These are phyloP conservation scores for Formicarius rufipectus DNA, from an alignment of 2,113 vertebrate species.

Conservation along the genomic window DNA sequence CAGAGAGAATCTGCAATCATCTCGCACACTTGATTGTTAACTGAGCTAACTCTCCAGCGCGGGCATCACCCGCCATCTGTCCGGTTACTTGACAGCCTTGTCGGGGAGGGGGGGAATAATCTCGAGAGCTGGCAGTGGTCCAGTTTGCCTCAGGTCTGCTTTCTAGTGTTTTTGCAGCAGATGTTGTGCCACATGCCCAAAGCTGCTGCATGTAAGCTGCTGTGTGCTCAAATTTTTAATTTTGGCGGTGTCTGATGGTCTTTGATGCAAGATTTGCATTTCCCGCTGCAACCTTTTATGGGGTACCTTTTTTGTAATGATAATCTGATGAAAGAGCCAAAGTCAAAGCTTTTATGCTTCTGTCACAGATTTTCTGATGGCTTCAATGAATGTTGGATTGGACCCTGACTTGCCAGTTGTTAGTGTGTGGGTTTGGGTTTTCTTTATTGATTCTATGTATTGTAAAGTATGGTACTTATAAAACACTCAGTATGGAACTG, in stretches of 20 bases:
- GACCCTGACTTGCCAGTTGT: background rate
- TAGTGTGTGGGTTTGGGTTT: background rate
- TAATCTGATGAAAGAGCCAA: background rate
- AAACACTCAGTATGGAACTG: background rate
- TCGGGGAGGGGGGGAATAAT: background rate
- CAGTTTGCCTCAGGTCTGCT: constrained; percentile 66
- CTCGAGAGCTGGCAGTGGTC: constrained; percentile 58
- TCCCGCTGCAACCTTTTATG: background rate
- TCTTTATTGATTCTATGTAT: background rate
- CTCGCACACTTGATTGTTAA: constrained; percentile 62
- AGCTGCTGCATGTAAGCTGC: constrained; percentile 52
- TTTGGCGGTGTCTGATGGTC: background rate
- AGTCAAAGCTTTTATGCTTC: background rate
- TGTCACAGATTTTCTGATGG: background rate
- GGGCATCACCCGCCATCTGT: constrained; percentile 72
- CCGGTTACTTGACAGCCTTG: constrained; percentile 67
- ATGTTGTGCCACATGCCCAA: constrained; percentile 71
- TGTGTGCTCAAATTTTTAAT: constrained; percentile 41
- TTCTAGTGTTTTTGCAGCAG: constrained; percentile 69
- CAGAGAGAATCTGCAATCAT: constrained; percentile 45
- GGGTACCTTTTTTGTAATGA: background rate
- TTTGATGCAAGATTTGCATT: background rate
- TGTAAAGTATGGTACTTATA: background rate
- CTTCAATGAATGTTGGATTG: background rate
- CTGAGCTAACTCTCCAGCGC: constrained; percentile 39